Evolutionary conservation across 2,797 vertebrate genomes (phyloP), one percentile per base, ranked within the genome.

Genomic region (Anas bahamensis): DNA sequence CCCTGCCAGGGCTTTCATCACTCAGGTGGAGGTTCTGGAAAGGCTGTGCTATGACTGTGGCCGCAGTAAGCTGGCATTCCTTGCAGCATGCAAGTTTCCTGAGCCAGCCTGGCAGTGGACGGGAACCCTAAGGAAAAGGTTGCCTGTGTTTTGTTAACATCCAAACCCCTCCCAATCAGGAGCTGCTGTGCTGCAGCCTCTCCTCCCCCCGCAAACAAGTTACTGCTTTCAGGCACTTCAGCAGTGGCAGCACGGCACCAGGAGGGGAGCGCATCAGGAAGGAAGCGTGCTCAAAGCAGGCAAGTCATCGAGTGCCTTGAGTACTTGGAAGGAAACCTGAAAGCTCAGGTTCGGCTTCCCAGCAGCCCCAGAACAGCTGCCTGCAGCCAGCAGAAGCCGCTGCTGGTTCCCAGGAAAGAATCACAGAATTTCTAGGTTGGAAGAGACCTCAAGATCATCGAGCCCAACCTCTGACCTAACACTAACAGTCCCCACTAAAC

Each of bases 101-200:
- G 46, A 59, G 46, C 19, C 44, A 74, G 0, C 4, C 14, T 1
- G 1, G 9, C 13, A 2, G 6, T 10, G 26, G 7, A 21, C 5
- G 3, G 65, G 10, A 83, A 55, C 11, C 9, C 50, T 69, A 17
- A 12, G 2, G n/a, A 77, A 82, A 87, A 83, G 17, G 24, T 15
- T 63, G 10, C 31, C 60, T 18, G 3, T 5, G 6, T 48, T 50
- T 75, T 59, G 13, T 9, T 70, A 0, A n/a, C 70, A 87, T 60
- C 28, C 69, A 89, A 76, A 37, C 15, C 2, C 4, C 10, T 66
- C 61, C 69, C 11, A 8, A 52, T 52, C 53, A 88, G n/a, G 19
- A 64, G 11, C 18, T 52, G 31, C 28, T 64, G 76, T 52, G 73
- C n/a, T 79, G 39, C 57, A 74, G 19, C 22, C 70, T 68, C 35